Evolutionary conservation across 2,888 invertebrate species (phyloP).

Genomic region (Limnephilus lunatus): DNA sequence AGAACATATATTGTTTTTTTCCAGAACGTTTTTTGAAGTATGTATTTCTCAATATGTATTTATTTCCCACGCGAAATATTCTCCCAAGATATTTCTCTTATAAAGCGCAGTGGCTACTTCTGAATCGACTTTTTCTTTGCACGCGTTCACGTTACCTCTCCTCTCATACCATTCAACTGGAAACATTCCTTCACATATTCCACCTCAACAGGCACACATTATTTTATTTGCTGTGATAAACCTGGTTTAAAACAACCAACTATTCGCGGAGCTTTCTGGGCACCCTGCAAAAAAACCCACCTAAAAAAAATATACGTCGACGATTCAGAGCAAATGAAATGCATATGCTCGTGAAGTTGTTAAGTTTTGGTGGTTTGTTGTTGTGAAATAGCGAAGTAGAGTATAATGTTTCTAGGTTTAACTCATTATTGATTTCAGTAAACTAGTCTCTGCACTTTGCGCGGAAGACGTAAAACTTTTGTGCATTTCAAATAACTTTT

Average conservation of each 20-base stretch:
- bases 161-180: neutral
- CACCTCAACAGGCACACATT: conserved; percentile 21
- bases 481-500: neutral
- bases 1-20: neutral
- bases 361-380: neutral
- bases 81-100: neutral
- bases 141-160: neutral
- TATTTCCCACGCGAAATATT: neutral
- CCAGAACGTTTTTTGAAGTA: neutral
- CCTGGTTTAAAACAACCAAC: conserved; percentile 1
- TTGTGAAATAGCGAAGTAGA: neutral
- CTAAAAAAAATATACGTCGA: neutral
- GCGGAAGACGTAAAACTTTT: neutral
- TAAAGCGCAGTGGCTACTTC: neutral
- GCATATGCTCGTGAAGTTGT: neutral
- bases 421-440: neutral
- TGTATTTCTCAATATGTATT: neutral
- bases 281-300: neutral
- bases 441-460: neutral
- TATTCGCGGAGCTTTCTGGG: neutral
- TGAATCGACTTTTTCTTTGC: neutral
- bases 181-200: conserved; percentile 17
- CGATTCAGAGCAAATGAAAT: neutral
- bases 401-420: neutral
- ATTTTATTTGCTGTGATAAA: conserved; percentile 16